Evolutionary conservation across 1,140 invertebrate species (phyloP).

Genomic region (Neodiprion virginianus): DNA sequence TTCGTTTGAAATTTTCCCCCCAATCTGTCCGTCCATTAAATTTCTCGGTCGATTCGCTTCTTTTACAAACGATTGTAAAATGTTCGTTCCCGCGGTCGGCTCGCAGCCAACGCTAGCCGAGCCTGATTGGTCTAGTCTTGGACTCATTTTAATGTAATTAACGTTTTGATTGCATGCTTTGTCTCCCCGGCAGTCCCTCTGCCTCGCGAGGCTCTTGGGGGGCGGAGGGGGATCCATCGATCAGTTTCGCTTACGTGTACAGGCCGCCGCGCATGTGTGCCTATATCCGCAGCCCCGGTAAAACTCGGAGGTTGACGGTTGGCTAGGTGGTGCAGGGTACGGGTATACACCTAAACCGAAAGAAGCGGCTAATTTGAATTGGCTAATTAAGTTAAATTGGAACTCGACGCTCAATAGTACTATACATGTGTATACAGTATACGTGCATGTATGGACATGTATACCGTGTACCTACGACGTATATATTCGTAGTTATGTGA

Average conservation of each 20-base stretch:
- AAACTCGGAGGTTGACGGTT: background rate
- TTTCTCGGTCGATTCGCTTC: no score
- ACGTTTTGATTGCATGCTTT: conserved; percentile 63
- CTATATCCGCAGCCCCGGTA: background rate
- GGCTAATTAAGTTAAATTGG: conserved; percentile 48
- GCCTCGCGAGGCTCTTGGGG: conserved; percentile 21
- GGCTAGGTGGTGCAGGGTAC: background rate
- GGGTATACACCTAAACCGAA: conserved; percentile 20
- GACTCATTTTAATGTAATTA: conserved; percentile 64
- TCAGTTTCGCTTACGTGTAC: conserved; percentile 37
- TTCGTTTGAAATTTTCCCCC: no score
- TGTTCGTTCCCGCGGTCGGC: background rate
- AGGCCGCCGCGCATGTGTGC: background rate
- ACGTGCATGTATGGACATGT: no score
- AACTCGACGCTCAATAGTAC: background rate
- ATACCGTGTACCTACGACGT: background rate
- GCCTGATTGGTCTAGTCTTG: conserved; percentile 56
- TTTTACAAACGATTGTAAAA: background rate
- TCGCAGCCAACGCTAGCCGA: conserved; percentile 41
- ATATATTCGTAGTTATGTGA: background rate
- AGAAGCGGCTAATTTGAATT: conserved; percentile 46
- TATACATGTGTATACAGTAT: no score
- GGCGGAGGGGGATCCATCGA: conserved; percentile 42
- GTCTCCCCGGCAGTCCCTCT: conserved; percentile 50
- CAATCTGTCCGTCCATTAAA: no score